These are phyloP conservation scores for Troides oblongomaculatus DNA, from an alignment of 2,888 invertebrate genomes.

Conservation along the genomic window DNA sequence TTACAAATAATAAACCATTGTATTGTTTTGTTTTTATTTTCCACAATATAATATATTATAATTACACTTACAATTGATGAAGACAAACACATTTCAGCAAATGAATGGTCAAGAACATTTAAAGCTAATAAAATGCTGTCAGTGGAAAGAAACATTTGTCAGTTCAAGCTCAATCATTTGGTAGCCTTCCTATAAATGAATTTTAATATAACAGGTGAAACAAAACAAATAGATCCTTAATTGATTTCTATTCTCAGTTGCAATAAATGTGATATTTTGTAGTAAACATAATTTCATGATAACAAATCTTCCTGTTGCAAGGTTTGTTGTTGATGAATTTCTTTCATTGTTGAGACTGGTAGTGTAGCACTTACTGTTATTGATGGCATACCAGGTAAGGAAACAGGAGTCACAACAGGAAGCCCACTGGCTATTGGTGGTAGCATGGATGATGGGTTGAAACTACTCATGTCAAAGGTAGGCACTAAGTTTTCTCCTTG, in stretches of 20 bases:
- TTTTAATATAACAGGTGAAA: slow-evolving; percentile 23
- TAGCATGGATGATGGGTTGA: slow-evolving; percentile 55
- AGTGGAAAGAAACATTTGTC: slow-evolving; percentile 27
- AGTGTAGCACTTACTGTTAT: slow-evolving; percentile 87
- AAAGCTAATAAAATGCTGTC: slow-evolving; percentile 23
- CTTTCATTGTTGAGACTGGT: slow-evolving; percentile 81
- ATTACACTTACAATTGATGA: slow-evolving; percentile 21
- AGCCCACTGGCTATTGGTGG: slow-evolving; percentile 60
- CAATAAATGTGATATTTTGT: slow-evolving; percentile 35
- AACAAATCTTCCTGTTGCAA: slow-evolving; percentile 68
- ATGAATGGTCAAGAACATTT: slow-evolving; percentile 12
- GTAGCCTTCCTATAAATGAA: slow-evolving; percentile 27
- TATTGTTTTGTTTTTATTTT: slow-evolving; percentile 21
- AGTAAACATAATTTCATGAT: slow-evolving; percentile 53
- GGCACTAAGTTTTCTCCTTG: slow-evolving; percentile 57
- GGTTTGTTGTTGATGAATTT: slow-evolving; percentile 71
- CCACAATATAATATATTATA: slow-evolving; percentile 14
- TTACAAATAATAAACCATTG: slow-evolving; percentile 17
- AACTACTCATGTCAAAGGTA: slow-evolving; percentile 71
- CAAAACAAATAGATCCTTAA: slow-evolving; percentile 44
- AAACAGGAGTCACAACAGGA: slow-evolving; percentile 84
- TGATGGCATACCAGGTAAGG: slow-evolving; percentile 88
- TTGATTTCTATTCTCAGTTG: slow-evolving; percentile 45
- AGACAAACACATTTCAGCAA: slow-evolving; percentile 23
- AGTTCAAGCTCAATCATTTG: slow-evolving; percentile 45